phyloP scores from a whole-genome alignment of 92 coral and sea anemone genomes.

The Phenganax subtilis region DNA sequence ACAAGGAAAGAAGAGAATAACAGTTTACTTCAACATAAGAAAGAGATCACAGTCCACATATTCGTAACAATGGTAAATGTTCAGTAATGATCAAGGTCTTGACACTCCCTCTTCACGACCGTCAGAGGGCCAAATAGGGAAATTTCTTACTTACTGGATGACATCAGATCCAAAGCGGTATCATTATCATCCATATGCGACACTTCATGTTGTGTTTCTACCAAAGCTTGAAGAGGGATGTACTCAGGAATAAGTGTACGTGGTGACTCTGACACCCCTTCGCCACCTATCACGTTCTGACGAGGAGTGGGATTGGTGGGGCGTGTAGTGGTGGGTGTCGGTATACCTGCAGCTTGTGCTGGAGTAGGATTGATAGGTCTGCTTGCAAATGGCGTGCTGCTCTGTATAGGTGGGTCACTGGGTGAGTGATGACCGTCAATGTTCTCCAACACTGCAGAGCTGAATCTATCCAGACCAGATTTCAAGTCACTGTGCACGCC shows the following conservation, averaged over 20 bases:
- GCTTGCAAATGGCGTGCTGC: slow-evolving; percentile 69
- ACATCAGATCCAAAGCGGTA: slow-evolving; percentile 32
- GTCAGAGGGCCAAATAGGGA: not conserved
- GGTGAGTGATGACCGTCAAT: slow-evolving; percentile 27
- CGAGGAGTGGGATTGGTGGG: slow-evolving; percentile 94
- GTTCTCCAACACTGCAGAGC: slow-evolving; percentile 31
- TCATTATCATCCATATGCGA: slow-evolving; percentile 29
- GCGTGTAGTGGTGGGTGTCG: slow-evolving; percentile 68
- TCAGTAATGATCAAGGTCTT: no score
- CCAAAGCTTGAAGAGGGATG: slow-evolving; percentile 26
- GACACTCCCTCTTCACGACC: no score
- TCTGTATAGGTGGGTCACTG: slow-evolving; percentile 36
- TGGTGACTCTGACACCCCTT: slow-evolving; percentile 2
- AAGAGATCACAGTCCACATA: not conserved
- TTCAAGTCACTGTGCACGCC: slow-evolving; percentile 22
- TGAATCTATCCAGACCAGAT: slow-evolving; percentile 20
- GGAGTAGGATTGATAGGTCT: slow-evolving; percentile 99
- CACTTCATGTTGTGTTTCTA: slow-evolving; percentile 33
- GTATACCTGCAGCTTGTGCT: slow-evolving; percentile 80
- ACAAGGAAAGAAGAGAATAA: not conserved
- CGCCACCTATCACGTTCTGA: slow-evolving; percentile 41
- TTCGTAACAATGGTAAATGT: no score
- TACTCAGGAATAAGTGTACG: not conserved
- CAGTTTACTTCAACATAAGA: not conserved
- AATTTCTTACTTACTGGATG: slow-evolving; percentile 19